A percentile compares a stretch with the other conserved stretches of the same genome.
These are phyloP conservation scores for Zaprionus taronus DNA, from an alignment of 1,140 invertebrate genomes.

Conservation along the genomic window DNA sequence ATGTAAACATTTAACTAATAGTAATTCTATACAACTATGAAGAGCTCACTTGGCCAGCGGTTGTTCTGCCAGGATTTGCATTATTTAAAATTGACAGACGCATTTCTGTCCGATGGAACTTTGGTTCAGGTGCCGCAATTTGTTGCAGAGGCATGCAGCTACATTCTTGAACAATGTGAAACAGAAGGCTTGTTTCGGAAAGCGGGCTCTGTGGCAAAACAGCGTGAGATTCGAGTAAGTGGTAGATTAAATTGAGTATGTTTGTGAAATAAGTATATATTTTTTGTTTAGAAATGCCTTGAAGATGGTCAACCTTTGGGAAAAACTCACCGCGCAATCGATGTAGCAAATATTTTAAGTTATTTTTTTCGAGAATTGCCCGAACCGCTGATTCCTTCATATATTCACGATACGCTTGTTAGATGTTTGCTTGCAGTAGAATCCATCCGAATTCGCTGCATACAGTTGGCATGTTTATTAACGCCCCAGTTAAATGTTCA, in stretches of 20 bases:
- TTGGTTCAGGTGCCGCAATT: constrained; percentile 90
- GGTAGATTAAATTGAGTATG: not conserved
- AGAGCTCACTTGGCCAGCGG: constrained; percentile 80
- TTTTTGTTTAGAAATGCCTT: constrained; percentile 86
- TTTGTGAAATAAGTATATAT: not conserved
- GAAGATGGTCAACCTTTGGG: constrained; percentile 88
- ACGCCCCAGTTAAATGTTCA: constrained; percentile 88
- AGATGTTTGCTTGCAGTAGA: constrained; percentile 87
- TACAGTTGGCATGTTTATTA: constrained; percentile 88
- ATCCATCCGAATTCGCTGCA: constrained; percentile 42
- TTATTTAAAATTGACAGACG: constrained; percentile 87
- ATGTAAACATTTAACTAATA: constrained; percentile 28
- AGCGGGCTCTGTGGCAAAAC: constrained; percentile 91
- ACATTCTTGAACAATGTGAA: constrained; percentile 88
- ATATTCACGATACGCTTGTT: constrained; percentile 90
- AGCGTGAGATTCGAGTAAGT: constrained; percentile 91
- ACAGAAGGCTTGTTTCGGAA: constrained; percentile 94
- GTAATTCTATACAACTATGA: not conserved
- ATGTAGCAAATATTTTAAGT: constrained; percentile 93
- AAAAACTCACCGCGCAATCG: constrained; percentile 89
- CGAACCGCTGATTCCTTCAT: constrained; percentile 90
- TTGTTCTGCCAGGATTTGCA: constrained; percentile 87
- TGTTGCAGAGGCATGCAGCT: constrained; percentile 89
- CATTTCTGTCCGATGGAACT: constrained; percentile 86
- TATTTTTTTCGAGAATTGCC: constrained; percentile 92